Evolutionary conservation across 2,797 vertebrate genomes (phyloP), one percentile per base, ranked within the genome.

Genomic region (Pipistrellus kuhlii): DNA sequence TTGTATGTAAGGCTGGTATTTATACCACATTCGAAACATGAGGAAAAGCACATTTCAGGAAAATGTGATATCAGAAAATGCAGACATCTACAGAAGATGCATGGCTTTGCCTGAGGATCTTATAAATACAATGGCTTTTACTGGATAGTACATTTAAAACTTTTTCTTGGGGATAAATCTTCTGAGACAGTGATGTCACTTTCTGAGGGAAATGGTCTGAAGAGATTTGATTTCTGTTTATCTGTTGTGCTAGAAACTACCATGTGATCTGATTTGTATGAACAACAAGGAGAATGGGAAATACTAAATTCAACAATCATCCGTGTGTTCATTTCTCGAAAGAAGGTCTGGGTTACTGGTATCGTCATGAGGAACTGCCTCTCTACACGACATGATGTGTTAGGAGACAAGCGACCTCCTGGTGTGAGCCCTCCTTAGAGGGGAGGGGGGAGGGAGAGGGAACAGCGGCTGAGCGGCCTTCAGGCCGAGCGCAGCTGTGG

Each of bases 121-220:
- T 81, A 76, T n/a, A 88, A 90, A 71, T 92, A 35, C 30, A 86
- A 72, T 91, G 27, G 5, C 82, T 76, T 77, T 94, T 95, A 78
- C n/a, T 38, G 48, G 77, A 68, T 53, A 93, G 35, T 88, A 73
- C 41, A 95, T 95, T 86, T 88, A 21, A 90, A 88, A 91, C 15
- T 69, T n/a, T 72, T 96, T 78, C 59, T 84, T 88, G 71, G 0
- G 35, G 21, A 11, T 86, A 77, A 87, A 77, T 88, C 69, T 88
- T 91, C 25, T 93, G 59, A 94, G 71, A n/a, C 46, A 72, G 3
- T 2, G 48, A 14, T 76, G 6, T 84, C 9, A 68, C 30, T 38
- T 30, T 9, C 68, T 35, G 81, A 86, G 30, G 20, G n/a, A 88
- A 94, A 32, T 8, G 41, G 5, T 86, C 17, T 14, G 59, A 94